Percentiles rank a stretch among this genome's conserved stretches.
Evolutionary conservation across 2,888 invertebrate species (phyloP).

Genomic region (Hydrotaea diabolus): DNA sequence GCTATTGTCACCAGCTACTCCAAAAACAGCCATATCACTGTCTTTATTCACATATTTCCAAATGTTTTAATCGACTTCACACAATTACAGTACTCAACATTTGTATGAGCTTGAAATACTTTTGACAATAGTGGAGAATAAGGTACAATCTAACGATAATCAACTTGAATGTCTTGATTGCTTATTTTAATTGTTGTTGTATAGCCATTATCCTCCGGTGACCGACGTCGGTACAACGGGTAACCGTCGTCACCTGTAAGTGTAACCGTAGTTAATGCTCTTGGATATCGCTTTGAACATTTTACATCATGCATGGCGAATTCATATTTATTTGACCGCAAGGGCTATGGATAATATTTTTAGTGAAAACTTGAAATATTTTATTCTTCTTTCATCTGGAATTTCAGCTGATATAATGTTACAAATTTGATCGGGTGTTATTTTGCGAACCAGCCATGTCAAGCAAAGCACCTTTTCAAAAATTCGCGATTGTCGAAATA

Average conservation of each 20-base stretch:
- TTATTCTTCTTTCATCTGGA: not conserved
- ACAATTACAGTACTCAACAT: constrained; percentile 74
- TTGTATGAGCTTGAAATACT: constrained; percentile 71
- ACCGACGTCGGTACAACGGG: constrained; percentile 72
- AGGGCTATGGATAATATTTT: constrained; percentile 24
- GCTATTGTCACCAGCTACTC: constrained; percentile 19
- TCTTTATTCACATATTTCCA: constrained; percentile 69
- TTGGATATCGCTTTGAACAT: constrained; percentile 39
- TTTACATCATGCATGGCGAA: constrained; percentile 44
- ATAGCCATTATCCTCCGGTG: constrained; percentile 20
- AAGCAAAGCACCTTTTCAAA: constrained; percentile 11
- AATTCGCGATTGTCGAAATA: not conserved
- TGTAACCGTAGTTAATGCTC: constrained; percentile 31
- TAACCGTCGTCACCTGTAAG: constrained; percentile 72
- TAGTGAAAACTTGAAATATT: not conserved
- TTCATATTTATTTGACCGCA: constrained; percentile 28
- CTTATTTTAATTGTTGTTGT: constrained; percentile 49
- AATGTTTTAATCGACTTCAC: constrained; percentile 78
- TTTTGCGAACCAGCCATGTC: constrained; percentile 25
- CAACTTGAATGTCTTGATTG: constrained; percentile 63
- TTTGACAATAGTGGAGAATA: constrained; percentile 72
- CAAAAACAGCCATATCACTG: constrained; percentile 47
- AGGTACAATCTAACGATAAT: constrained; percentile 76
- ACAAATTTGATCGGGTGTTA: constrained; percentile 8
- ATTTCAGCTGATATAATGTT: constrained; percentile 25